Conservation (phyloP, 2,888 invertebrate species). For the Sabatieria punctata region DNA sequence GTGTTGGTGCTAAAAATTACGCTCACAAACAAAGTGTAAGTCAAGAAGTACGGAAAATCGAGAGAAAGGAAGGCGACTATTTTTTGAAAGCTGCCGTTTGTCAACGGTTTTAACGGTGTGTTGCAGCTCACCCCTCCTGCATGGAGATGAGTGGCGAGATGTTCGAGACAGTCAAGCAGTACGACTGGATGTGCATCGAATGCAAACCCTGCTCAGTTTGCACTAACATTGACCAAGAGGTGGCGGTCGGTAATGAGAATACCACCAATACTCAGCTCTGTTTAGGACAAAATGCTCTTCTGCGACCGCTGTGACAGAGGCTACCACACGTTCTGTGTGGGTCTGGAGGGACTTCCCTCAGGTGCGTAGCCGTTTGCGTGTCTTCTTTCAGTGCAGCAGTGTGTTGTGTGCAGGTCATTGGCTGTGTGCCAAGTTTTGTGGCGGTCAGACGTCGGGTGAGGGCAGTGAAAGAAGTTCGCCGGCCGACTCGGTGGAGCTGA, state of each 20-base stretch:
- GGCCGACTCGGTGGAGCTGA: neutral
- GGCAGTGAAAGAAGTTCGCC: neutral
- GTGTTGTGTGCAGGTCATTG: constrained; percentile 5
- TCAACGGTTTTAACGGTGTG: neutral
- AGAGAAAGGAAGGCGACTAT: no score
- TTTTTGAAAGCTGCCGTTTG: neutral
- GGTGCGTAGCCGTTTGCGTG: constrained; percentile 75
- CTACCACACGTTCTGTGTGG: constrained; percentile 78
- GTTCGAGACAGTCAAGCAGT: constrained; percentile 35
- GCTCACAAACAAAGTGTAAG: constrained; percentile 1
- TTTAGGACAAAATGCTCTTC: constrained; percentile 66
- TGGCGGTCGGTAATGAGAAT: constrained; percentile 13
- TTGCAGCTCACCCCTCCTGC: constrained; percentile 54
- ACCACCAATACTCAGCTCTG: neutral
- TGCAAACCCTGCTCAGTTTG: constrained; percentile 78
- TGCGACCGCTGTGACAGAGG: constrained; percentile 87
- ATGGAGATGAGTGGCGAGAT: constrained; percentile 65
- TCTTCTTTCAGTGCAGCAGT: neutral
- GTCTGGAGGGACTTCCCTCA: constrained; percentile 55
- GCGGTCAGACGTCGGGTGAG: neutral
- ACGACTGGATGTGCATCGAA: constrained; percentile 81
- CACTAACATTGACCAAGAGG: constrained; percentile 57
- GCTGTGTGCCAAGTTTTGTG: constrained; percentile 9
- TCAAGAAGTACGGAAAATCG: no score
- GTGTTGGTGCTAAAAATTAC: no score